phyloP scores from a whole-genome alignment of 2,888 invertebrate species.

The Cerastis rubricosa region DNA sequence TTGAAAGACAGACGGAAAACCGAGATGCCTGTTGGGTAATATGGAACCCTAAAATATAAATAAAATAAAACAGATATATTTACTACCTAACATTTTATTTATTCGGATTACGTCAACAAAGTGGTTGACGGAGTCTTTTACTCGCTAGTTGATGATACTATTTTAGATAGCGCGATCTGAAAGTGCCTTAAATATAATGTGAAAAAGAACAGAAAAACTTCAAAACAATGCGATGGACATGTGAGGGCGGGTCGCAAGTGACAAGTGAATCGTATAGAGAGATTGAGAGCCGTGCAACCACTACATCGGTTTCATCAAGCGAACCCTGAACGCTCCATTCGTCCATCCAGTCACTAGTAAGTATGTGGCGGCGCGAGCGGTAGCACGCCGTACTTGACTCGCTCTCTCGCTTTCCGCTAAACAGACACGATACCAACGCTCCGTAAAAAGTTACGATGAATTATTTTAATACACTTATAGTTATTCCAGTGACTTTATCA shows the following conservation, averaged over 20 bases:
- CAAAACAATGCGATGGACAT: neutral
- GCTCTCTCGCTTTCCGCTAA: constrained; percentile 72
- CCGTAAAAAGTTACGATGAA: constrained; percentile 76
- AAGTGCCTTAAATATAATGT: neutral
- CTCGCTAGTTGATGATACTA: neutral
- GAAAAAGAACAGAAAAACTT: neutral
- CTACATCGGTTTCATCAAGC: constrained; percentile 33
- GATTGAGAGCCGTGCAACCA: constrained; percentile 29
- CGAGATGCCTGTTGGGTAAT: neutral
- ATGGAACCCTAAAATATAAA: neutral
- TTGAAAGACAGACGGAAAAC: neutral
- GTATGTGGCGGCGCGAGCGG: constrained; percentile 76
- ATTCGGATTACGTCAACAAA: neutral
- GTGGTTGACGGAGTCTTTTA: neutral
- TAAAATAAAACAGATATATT: neutral
- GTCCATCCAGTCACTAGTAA: constrained; percentile 71
- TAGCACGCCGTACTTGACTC: constrained; percentile 74
- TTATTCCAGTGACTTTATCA: constrained; percentile 67
- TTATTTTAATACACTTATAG: constrained; percentile 71
- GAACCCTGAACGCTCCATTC: constrained; percentile 10
- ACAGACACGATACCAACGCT: constrained; percentile 71
- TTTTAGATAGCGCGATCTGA: neutral
- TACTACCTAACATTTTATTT: neutral
- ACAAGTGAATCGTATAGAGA: constrained; percentile 31
- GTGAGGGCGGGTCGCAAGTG: constrained; percentile 25